phyloP scores from a whole-genome alignment of 2,113 vertebrate genomes.

The Ameiurus melas region DNA sequence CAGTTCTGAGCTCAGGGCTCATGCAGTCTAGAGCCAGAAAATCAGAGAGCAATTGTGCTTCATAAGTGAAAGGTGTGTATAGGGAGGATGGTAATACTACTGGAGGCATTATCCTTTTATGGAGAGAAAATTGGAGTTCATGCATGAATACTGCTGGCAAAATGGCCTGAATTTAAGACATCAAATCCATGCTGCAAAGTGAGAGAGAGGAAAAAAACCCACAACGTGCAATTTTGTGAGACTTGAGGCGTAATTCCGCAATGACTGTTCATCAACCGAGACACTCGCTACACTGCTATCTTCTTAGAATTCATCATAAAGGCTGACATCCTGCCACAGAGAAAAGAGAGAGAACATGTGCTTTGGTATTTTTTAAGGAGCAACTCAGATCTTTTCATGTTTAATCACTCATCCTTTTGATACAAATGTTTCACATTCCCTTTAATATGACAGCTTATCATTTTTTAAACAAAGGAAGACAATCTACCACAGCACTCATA shows the following conservation, averaged over 20 bases:
- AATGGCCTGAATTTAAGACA: slow-evolving; percentile 59
- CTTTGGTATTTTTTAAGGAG: slow-evolving; percentile 54
- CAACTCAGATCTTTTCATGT: slow-evolving; percentile 59
- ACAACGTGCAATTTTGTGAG: slow-evolving; percentile 55
- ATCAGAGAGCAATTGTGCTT: slow-evolving; percentile 51
- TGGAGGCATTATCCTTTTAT: slow-evolving; percentile 58
- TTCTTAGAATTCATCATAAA: slow-evolving; percentile 57
- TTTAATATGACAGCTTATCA: slow-evolving; percentile 57
- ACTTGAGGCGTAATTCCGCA: slow-evolving; percentile 54
- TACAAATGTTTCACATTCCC: slow-evolving; percentile 52
- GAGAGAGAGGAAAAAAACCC: slow-evolving; percentile 43
- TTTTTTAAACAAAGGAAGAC: slow-evolving; percentile 53
- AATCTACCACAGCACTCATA: slow-evolving; percentile 44
- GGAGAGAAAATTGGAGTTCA: slow-evolving; percentile 63
- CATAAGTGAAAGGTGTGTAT: slow-evolving; percentile 51
- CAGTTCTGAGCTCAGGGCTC: slow-evolving; percentile 12
- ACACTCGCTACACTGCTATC: slow-evolving; percentile 39
- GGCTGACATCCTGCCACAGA: slow-evolving; percentile 46
- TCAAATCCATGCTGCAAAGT: slow-evolving; percentile 48
- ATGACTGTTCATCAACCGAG: slow-evolving; percentile 52
- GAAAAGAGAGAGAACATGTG: slow-evolving; percentile 28
- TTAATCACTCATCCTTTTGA: slow-evolving; percentile 57
- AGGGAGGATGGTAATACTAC: slow-evolving; percentile 40
- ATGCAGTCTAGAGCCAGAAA: slow-evolving; percentile 28
- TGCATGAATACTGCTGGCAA: slow-evolving; percentile 59